Evolutionary conservation across 2,797 vertebrate species (phyloP), one percentile per base, ranked within the genome.

Genomic region (Syngnathus acus): DNA sequence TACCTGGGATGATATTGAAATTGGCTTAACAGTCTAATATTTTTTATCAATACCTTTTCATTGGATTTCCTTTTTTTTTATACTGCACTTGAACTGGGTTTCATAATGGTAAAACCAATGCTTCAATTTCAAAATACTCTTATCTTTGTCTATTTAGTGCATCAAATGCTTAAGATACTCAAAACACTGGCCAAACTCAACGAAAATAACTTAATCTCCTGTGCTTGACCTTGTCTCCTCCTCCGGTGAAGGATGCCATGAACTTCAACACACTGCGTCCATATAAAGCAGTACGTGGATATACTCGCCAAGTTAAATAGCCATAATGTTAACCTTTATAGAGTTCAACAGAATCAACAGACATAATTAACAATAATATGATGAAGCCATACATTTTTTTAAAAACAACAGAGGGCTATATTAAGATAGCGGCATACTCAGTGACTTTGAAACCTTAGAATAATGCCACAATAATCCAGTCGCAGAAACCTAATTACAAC

Each of bases 241-340:
- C 63, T 26, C 19, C 13, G 55, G 51, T 64, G 64, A 40, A 55
- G 51, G 65, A 66, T 54, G 42, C 42, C 51, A 53, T 79, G 79
- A 88, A 84, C 81, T 86, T 84, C 87, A 66, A 74, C 82, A 78
- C 70, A 89, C 74, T 88, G 74, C 79, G 79, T 70, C 68, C 62
- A 67, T 43, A 72, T 71, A 81, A 65, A 79, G 45, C 40, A 53
- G 38, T 72, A 71, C 66, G 67, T 72, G 64, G 32, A 23, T 19
- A 80, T 0, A 70, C 23, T 48, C 47, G 66, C 38, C 26, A 43
- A 60, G n/a, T 40, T 50, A 54, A 51, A 54, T 54, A 54, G 26
- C 26, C 23, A 10, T 11, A 23, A 54, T 13, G 13, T 26, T 26
- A 13, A 54, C 11, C 10, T 54, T 13, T 9, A 1, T 32, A 32